Base-by-base conservation (phyloP, 2,113 vertebrate genomes). In the Puffinus mauretanicus region DNA sequence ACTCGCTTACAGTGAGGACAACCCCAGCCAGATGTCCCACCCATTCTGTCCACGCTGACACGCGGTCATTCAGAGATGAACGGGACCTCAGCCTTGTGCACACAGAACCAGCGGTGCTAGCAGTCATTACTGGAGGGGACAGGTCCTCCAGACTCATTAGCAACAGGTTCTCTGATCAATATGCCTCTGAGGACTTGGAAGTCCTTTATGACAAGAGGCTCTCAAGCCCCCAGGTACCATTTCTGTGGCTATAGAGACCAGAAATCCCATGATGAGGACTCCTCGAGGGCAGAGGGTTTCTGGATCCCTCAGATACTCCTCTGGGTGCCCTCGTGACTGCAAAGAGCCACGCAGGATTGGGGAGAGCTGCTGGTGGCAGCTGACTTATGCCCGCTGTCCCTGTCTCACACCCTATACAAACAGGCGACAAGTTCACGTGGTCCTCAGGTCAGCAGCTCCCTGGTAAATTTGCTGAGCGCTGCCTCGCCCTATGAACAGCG, bases 291-390 rank as follows among this genome's bases (percentile, higher is more conserved):
- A 80, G 47, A 36, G 36, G 16, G 42, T 64, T 79, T 83, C 67
- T 55, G 69, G 46, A 65, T 86, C 46, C 18, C 32, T 55, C 61
- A 36, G 21, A 36, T 29, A 49, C 11, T 46, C 20, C 29, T 73
- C 49, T 30, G 58, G 29, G 15, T 42, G 44, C 19, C 6, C 44
- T 27, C 0, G 0, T 7, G 32, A 72, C 44, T 60, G 67, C n/a
- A 16, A 62, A 82, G n/a, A 72, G 62, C 20, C 71, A 67, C 0
- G 0, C 4, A 38, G 47, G 58, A 80, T 0, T 42, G 58, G 3
- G 5, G 34, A 83, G 32, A 38, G 72, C 58, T 86, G 84, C 49
- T 51, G 62, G 57, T 78, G 29, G 81, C 67, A 75, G 57, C 15
- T 30, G 83, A 62, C 2, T 40, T 27, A 42, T 13, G 34, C 30